phyloP scores from a whole-genome alignment of 2,888 invertebrate genomes.

The Diarsia brunnea region DNA sequence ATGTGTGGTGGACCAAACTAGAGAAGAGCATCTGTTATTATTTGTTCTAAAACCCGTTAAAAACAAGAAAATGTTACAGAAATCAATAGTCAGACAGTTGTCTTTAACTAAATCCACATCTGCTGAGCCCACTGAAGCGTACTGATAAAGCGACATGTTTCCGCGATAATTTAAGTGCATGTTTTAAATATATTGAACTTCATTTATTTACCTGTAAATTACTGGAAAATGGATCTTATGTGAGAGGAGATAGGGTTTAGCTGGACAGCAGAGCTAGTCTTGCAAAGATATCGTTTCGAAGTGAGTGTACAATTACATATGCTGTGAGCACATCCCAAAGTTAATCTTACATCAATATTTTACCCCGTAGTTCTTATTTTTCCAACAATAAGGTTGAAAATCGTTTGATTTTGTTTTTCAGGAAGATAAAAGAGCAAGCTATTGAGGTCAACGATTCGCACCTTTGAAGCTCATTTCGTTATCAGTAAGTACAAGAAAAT shows the following conservation, averaged over 20 bases:
- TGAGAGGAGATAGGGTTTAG: accelerated
- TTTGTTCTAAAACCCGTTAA: constrained; percentile 15
- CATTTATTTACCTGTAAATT: background rate
- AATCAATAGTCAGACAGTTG: constrained; percentile 56
- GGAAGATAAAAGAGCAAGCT: constrained; percentile 36
- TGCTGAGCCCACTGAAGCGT: constrained; percentile 63
- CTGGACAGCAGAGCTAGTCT: constrained; percentile 31
- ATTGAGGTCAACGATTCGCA: constrained; percentile 88
- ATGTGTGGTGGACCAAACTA: no score
- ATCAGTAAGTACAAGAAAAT: constrained; percentile 84
- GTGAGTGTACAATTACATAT: constrained; percentile 64
- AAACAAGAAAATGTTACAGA: constrained; percentile 30
- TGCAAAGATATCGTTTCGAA: constrained; percentile 63
- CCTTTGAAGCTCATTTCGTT: constrained; percentile 84
- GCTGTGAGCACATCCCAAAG: constrained; percentile 48
- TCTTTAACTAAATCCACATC: constrained; percentile 64
- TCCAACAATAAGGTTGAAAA: constrained; percentile 31
- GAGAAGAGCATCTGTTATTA: no score
- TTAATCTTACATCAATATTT: constrained; percentile 12
- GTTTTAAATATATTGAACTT: constrained; percentile 54
- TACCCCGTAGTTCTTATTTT: background rate
- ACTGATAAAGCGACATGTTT: constrained; percentile 66
- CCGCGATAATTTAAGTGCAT: constrained; percentile 63
- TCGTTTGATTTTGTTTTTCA: constrained; percentile 26
- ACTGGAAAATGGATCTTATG: constrained; percentile 25